These are phyloP conservation scores for Electrophaes corylata DNA, from an alignment of 2,888 invertebrate species.

Conservation along the genomic window DNA sequence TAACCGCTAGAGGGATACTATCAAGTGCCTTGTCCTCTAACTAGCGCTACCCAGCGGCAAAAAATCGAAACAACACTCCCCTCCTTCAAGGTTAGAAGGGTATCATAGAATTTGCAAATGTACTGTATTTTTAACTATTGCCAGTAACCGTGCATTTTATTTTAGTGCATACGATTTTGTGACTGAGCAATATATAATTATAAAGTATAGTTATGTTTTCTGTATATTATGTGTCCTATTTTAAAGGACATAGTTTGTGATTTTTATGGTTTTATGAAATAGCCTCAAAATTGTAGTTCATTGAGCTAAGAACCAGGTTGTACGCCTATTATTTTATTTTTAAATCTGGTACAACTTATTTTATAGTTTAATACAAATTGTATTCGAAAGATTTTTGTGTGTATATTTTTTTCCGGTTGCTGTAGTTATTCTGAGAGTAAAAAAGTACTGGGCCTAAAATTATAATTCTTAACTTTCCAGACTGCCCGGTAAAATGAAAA, in stretches of 20 bases:
- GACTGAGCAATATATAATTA: slow-evolving; percentile 55
- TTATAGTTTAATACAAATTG: slow-evolving; percentile 7
- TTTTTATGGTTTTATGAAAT: slow-evolving; percentile 23
- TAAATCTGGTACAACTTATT: slow-evolving; percentile 11
- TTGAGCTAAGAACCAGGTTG: slow-evolving; percentile 19
- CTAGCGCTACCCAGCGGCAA: slow-evolving; percentile 15
- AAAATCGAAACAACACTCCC: not conserved
- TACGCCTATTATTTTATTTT: slow-evolving; percentile 13
- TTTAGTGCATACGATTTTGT: slow-evolving; percentile 62
- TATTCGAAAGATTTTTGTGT: slow-evolving; percentile 1
- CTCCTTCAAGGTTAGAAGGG: slow-evolving; percentile 3
- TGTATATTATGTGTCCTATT: slow-evolving; percentile 25
- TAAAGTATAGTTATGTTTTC: slow-evolving; percentile 27
- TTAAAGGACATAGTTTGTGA: slow-evolving; percentile 29
- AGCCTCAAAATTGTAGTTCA: slow-evolving; percentile 16
- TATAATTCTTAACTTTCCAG: slow-evolving; percentile 8
- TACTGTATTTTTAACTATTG: slow-evolving; percentile 54
- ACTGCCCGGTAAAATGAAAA: slow-evolving; percentile 31
- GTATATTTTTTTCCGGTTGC: slow-evolving; percentile 15
- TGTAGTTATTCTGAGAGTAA: slow-evolving; percentile 11
- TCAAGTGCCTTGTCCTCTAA: not conserved
- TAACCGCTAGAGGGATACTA: slow-evolving; percentile 3
- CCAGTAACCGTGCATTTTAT: slow-evolving; percentile 79
- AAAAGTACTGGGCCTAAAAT: slow-evolving; percentile 29
- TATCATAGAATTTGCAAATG: slow-evolving; percentile 13